Evolutionary conservation across 2,888 invertebrate species (phyloP).

Genomic region (Caenorhabditis zanzibari): DNA sequence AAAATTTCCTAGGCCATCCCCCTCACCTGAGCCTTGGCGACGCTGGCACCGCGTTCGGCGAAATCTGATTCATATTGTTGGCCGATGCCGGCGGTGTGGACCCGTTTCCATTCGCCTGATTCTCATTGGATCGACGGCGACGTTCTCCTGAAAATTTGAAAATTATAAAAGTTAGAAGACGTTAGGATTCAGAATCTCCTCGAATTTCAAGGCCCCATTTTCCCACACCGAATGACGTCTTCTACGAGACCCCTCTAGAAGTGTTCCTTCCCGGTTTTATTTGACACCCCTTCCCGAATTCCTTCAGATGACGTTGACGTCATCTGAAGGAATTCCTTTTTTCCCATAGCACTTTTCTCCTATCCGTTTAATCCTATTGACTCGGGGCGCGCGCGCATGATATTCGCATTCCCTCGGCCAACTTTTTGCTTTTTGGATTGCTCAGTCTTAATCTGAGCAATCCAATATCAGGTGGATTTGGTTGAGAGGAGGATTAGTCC

Average conservation of each 20-base stretch:
- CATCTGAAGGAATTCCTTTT: background rate
- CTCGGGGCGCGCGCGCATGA: background rate
- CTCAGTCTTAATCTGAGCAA: background rate
- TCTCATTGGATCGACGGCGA: constrained; percentile 74
- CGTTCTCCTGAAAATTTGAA: constrained; percentile 75
- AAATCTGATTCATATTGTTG: constrained; percentile 49
- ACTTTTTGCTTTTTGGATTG: background rate
- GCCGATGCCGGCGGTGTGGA: constrained; percentile 57
- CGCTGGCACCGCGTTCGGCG: constrained; percentile 51
- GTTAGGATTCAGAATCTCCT: background rate
- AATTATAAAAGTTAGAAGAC: background rate
- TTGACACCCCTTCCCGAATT: background rate
- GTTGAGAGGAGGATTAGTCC: background rate
- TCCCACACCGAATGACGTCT: background rate
- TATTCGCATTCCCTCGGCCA: too few relatives aligned
- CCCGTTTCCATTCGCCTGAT: constrained; percentile 55
- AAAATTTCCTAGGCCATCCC: too few relatives aligned
- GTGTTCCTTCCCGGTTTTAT: background rate
- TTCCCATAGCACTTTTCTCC: background rate
- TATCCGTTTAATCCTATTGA: background rate
- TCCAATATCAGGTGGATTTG: background rate
- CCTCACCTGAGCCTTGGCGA: constrained; percentile 61
- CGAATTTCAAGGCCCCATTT: too few relatives aligned
- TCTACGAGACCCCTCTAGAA: background rate
- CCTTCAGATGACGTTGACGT: background rate